Conservation (phyloP, 2,797 vertebrate species). For the Phoxinus dragarum region DNA sequence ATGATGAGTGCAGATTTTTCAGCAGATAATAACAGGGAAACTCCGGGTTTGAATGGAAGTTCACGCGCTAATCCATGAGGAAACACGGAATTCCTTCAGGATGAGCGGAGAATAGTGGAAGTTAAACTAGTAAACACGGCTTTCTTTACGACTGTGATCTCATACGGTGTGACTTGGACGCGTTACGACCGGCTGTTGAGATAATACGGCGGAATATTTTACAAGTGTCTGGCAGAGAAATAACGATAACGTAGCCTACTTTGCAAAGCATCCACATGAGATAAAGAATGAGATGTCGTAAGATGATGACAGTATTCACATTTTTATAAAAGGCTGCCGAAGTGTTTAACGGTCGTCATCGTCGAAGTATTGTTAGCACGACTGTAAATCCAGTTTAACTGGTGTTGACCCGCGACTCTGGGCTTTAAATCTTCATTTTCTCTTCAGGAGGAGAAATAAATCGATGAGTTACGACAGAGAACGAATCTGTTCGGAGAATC, state of each 20-base stretch:
- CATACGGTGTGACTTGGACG: slow-evolving; percentile 56
- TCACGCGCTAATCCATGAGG: slow-evolving; percentile 65
- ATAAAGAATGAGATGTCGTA: neutral
- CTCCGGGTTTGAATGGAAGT: neutral
- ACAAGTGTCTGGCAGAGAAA: slow-evolving; percentile 3
- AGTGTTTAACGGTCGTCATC: neutral
- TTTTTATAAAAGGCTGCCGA: neutral
- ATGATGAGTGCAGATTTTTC: neutral
- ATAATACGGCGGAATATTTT: slow-evolving; percentile 61
- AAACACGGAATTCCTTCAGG: slow-evolving; percentile 78
- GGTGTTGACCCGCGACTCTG: too few species aligned
- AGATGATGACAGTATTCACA: neutral
- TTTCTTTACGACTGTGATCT: slow-evolving; percentile 72
- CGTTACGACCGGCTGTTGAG: neutral
- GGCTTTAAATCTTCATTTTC: neutral
- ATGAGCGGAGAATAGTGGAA: slow-evolving; percentile 66
- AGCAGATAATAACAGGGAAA: neutral
- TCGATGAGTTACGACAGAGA: neutral
- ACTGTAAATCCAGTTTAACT: neutral
- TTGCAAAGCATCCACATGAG: neutral
- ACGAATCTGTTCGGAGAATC: neutral
- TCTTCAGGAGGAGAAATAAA: neutral
- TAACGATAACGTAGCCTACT: neutral
- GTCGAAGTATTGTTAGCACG: neutral
- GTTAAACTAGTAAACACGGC: slow-evolving; percentile 68